A percentile compares a stretch with the other conserved stretches of the same genome.
phyloP scores from a whole-genome alignment of 2,888 invertebrate genomes.

The Nemotelus pantherinus region DNA sequence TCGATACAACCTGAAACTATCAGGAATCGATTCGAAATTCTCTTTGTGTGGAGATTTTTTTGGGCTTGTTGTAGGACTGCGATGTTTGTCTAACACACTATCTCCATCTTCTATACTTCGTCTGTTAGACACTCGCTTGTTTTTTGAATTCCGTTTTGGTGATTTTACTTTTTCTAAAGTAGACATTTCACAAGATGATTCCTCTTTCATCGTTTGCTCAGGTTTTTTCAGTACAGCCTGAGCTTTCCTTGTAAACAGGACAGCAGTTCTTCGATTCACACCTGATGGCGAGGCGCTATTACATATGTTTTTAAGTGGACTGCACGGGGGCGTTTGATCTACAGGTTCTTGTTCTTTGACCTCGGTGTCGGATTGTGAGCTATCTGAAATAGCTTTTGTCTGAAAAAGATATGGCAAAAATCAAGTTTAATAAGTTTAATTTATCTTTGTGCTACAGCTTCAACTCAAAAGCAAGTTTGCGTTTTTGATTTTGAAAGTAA shows the following conservation, averaged over 20 bases:
- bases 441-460: no score
- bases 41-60: slow-evolving; percentile 58
- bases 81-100: slow-evolving; percentile 48
- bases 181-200: slow-evolving; percentile 53
- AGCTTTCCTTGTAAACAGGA: slow-evolving; percentile 79
- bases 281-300: slow-evolving; percentile 64
- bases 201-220: slow-evolving; percentile 53
- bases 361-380: slow-evolving; percentile 62
- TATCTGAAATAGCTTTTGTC: slow-evolving; percentile 55
- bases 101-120: slow-evolving; percentile 49
- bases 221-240: slow-evolving; percentile 68
- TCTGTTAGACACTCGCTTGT: slow-evolving; percentile 59
- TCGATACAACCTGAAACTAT: slow-evolving; percentile 69
- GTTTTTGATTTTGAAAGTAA: no score
- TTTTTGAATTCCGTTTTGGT: slow-evolving; percentile 59
- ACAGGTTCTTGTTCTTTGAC: slow-evolving; percentile 54
- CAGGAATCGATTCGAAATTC: slow-evolving; percentile 61
- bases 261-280: slow-evolving; percentile 73
- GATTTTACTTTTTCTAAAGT: slow-evolving; percentile 58
- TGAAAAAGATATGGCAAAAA: slow-evolving; percentile 15
- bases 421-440: background rate
- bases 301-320: slow-evolving; percentile 61
- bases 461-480: no score
- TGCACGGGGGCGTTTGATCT: slow-evolving; percentile 63
- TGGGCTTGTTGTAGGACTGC: slow-evolving; percentile 56